Evolutionary conservation across 2,888 invertebrate genomes (phyloP).

Genomic region (Orthosia cruda): DNA sequence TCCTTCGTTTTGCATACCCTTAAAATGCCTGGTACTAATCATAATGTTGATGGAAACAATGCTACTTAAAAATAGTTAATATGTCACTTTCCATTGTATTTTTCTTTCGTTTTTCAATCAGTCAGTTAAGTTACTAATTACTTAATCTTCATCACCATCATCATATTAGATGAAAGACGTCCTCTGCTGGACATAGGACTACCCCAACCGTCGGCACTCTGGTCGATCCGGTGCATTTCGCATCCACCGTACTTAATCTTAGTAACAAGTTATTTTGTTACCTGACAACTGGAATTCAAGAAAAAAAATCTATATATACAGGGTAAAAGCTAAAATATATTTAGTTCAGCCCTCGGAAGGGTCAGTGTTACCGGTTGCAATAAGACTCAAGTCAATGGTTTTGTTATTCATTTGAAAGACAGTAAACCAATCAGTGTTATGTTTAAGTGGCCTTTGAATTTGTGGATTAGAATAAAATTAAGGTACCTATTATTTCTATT

Average conservation of each 20-base stretch:
- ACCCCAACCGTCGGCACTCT: no score
- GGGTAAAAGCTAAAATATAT: background rate
- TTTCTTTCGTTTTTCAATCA: background rate
- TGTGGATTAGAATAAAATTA: constrained; percentile 1
- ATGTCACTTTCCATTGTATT: background rate
- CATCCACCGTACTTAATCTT: no score
- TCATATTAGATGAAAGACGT: no score
- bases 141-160: no score
- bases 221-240: no score
- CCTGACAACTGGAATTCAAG: no score
- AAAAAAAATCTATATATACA: background rate
- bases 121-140: background rate
- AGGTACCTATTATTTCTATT: background rate
- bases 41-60: background rate
- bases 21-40: background rate
- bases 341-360: background rate
- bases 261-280: background rate
- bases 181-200: no score
- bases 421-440: background rate
- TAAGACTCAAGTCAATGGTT: background rate
- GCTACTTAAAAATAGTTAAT: background rate
- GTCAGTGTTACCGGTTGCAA: background rate
- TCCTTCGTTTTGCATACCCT: background rate
- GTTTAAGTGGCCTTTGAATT: background rate
- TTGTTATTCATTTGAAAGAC: background rate